phyloP scores from a whole-genome alignment of 2,888 invertebrate genomes.

The Trypoxylon attenuatum region DNA sequence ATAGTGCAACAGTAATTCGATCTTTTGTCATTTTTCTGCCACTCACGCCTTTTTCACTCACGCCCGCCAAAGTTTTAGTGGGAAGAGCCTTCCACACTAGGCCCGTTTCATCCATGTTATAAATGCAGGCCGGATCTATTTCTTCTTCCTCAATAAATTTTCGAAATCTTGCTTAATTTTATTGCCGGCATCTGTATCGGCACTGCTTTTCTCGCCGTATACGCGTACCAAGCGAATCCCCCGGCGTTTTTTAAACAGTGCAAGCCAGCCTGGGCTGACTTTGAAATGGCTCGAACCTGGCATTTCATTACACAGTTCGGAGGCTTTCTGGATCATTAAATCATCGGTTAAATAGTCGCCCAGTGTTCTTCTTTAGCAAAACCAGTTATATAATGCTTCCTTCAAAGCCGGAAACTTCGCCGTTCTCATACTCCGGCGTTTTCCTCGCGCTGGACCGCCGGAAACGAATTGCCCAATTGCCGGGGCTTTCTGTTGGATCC shows the following conservation, averaged over 20 bases:
- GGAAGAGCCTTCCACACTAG: constrained; percentile 51
- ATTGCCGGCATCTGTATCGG: not conserved
- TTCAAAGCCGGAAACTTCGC: not conserved
- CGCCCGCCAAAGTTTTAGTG: constrained; percentile 36
- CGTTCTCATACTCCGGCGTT: not conserved
- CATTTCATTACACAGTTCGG: not conserved
- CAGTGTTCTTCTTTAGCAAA: not conserved
- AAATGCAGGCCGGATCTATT: constrained; percentile 32
- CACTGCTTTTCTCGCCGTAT: no score
- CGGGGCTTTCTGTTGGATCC: no score
- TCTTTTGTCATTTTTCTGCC: constrained; percentile 52
- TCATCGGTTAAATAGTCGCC: not conserved
- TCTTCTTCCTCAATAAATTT: constrained; percentile 1
- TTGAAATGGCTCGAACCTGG: not conserved
- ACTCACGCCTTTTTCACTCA: constrained; percentile 43
- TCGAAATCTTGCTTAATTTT: not conserved
- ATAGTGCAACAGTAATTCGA: constrained; percentile 52
- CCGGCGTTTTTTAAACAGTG: constrained; percentile 1
- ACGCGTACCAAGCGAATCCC: not conserved
- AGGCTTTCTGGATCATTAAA: constrained; percentile 1
- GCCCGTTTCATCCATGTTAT: constrained; percentile 56
- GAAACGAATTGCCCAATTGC: no score
- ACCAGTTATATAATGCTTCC: not conserved
- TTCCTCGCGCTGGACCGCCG: not conserved
- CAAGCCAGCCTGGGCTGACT: constrained; percentile 7